Conservation (phyloP, 2,888 invertebrate species). For the Acronicta psi region DNA sequence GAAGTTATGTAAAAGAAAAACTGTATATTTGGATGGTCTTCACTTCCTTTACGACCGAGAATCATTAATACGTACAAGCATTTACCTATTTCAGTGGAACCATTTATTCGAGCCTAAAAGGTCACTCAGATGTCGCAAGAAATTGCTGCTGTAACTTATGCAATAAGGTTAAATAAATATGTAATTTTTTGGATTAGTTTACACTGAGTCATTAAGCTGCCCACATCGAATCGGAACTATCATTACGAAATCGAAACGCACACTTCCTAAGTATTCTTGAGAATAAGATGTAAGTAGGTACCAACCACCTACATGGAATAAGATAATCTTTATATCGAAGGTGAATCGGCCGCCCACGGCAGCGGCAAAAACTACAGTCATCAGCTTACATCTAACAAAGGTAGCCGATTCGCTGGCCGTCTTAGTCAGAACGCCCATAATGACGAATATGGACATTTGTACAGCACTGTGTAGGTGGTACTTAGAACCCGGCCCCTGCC, state of each 20-base stretch:
- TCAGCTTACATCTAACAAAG: conserved; percentile 81
- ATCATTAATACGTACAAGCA: conserved; percentile 16
- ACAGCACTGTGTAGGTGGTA: conserved; percentile 80
- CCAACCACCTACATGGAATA: conserved; percentile 76
- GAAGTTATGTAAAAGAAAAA: not conserved
- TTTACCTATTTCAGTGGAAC: conserved; percentile 27
- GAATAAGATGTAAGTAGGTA: conserved; percentile 65
- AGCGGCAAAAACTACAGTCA: conserved; percentile 77
- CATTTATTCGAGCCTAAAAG: conserved; percentile 35
- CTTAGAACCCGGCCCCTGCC: conserved; percentile 76
- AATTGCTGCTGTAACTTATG: conserved; percentile 24
- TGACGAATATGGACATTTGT: conserved; percentile 86
- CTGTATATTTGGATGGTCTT: not conserved
- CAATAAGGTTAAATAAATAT: conserved; percentile 59
- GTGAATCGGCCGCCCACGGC: conserved; percentile 84
- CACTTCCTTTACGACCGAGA: not conserved
- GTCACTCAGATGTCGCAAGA: conserved; percentile 38
- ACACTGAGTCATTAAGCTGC: conserved; percentile 58
- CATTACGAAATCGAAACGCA: conserved; percentile 71
- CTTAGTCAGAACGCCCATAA: conserved; percentile 83
- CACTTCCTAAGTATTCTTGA: conserved; percentile 69
- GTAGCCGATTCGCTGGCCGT: conserved; percentile 82
- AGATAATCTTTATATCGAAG: conserved; percentile 83
- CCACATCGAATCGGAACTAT: conserved; percentile 68
- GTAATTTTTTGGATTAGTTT: conserved; percentile 57